These are phyloP conservation scores for Machaerirhynchus nigripectus DNA, from an alignment of 2,113 vertebrate species.

Conservation along the genomic window DNA sequence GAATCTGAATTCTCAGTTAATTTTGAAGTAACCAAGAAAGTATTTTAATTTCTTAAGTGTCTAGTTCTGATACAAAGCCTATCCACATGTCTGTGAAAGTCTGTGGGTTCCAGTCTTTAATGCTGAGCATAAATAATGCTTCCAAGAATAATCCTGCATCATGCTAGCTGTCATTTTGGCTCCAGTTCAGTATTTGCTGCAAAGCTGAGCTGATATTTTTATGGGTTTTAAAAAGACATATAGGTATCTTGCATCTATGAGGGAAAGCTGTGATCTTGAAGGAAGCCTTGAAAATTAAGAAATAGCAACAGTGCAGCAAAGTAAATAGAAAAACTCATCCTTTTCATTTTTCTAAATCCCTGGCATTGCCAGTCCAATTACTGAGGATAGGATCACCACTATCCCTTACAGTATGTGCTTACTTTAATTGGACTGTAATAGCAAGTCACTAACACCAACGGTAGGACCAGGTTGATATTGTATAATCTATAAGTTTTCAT, in stretches of 20 bases:
- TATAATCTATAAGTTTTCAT: not conserved
- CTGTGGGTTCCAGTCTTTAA: not conserved
- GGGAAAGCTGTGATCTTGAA: not conserved
- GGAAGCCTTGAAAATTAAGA: not conserved
- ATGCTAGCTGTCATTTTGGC: not conserved
- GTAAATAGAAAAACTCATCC: not conserved
- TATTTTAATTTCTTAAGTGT: not conserved
- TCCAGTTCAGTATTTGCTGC: not conserved
- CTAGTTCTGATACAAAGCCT: not conserved
- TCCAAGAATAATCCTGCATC: not conserved
- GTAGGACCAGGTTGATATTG: not conserved
- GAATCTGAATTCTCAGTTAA: not conserved
- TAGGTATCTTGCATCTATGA: not conserved
- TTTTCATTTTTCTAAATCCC: not conserved
- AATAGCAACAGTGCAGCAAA: not conserved
- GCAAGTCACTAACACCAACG: not conserved
- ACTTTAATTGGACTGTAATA: not conserved
- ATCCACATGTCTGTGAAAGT: not conserved
- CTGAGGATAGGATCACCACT: not conserved
- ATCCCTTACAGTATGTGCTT: not conserved
- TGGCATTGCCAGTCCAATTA: not conserved
- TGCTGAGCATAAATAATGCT: constrained; percentile 11
- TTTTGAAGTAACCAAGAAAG: not conserved
- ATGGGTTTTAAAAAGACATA: not conserved
- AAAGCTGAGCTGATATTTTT: not conserved